These are phyloP conservation scores for Prochilodus magdalenae DNA, from an alignment of 2,113 vertebrate genomes.

Conservation along the genomic window DNA sequence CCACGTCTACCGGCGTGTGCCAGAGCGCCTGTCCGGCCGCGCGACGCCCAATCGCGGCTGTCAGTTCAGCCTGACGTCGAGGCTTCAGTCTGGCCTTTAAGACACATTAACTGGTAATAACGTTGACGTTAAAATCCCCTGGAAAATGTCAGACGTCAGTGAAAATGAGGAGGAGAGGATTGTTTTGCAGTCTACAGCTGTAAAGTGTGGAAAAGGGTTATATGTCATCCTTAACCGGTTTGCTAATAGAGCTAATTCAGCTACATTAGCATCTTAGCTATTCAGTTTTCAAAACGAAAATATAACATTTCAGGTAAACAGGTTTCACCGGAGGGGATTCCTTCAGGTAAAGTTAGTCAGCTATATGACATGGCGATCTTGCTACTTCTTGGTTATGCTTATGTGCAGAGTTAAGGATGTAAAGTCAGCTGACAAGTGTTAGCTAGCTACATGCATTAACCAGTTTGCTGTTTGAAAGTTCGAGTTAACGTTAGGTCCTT, in stretches of 20 bases:
- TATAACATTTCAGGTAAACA: not conserved
- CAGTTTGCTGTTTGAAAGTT: not conserved
- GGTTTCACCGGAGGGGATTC: not conserved
- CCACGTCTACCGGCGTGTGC: constrained; percentile 50
- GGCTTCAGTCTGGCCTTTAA: constrained; percentile 22
- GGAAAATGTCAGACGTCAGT: not conserved
- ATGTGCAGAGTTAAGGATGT: not conserved
- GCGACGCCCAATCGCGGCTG: not conserved
- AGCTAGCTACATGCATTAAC: not conserved
- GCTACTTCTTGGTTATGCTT: not conserved
- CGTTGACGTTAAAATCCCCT: not conserved
- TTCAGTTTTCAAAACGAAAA: not conserved
- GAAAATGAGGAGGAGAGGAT: not conserved
- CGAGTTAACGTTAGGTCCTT: not conserved
- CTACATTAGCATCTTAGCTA: not conserved
- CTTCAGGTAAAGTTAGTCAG: not conserved
- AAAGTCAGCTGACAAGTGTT: not conserved
- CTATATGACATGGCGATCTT: not conserved
- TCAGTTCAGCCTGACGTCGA: constrained; percentile 15
- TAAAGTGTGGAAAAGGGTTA: not conserved
- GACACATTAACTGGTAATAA: not conserved
- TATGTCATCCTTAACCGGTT: not conserved
- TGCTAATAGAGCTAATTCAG: not conserved
- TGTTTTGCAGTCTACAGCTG: not conserved
- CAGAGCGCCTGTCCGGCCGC: constrained; percentile 9